Evolutionary conservation across 2,888 invertebrate genomes (phyloP).

Genomic region (Stenolophus ochropezus): DNA sequence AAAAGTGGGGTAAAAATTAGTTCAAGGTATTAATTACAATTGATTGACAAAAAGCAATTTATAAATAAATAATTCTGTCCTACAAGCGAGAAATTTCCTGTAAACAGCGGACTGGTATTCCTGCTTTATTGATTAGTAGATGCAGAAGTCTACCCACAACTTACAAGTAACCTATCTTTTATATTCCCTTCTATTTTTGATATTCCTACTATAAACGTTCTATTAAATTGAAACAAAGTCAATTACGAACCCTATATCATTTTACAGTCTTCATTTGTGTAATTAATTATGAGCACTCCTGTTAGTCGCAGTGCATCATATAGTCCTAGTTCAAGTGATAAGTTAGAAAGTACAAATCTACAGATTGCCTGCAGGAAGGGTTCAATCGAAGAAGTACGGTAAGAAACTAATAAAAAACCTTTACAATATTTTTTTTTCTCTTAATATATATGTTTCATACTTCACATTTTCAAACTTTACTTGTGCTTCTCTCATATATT

Average conservation of each 20-base stretch:
- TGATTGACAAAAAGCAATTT: neutral
- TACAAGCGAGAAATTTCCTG: slow-evolving; percentile 19
- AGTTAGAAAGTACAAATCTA: slow-evolving; percentile 68
- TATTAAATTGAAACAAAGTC: slow-evolving; percentile 31
- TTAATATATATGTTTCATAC: too few species aligned
- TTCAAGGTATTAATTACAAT: slow-evolving; percentile 1
- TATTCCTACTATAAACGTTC: slow-evolving; percentile 25
- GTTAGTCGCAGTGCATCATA: slow-evolving; percentile 67
- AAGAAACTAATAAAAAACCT: too few species aligned
- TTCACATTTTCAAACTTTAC: too few species aligned
- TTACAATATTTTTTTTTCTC: too few species aligned
- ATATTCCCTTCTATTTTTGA: slow-evolving; percentile 42
- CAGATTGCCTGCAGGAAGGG: slow-evolving; percentile 70
- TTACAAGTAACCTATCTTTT: slow-evolving; percentile 39
- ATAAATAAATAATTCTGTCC: slow-evolving; percentile 17
- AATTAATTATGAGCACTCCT: slow-evolving; percentile 58
- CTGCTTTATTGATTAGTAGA: slow-evolving; percentile 43
- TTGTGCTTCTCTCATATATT: too few species aligned
- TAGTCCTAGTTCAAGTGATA: slow-evolving; percentile 67
- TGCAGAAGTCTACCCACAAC: slow-evolving; percentile 24
- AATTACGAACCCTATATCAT: slow-evolving; percentile 7
- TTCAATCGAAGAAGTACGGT: slow-evolving; percentile 69
- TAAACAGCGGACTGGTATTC: slow-evolving; percentile 29
- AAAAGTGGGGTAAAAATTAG: neutral
- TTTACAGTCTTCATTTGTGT: neutral